These are phyloP conservation scores for Gephyroberyx darwinii DNA, from an alignment of 2,797 vertebrate species.

Conservation along the genomic window DNA sequence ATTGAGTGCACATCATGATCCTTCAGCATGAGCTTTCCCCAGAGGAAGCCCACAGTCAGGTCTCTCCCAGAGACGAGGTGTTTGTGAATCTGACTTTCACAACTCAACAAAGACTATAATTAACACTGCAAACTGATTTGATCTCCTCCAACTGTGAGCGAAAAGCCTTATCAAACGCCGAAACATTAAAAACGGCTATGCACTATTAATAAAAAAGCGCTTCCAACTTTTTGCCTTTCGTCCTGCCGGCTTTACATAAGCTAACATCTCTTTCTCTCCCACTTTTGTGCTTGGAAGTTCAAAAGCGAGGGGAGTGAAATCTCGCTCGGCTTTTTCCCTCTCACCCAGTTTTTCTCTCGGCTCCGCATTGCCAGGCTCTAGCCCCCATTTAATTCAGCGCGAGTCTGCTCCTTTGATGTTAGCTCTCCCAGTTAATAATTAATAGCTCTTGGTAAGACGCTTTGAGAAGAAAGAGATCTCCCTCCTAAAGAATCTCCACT, in stretches of 20 bases:
- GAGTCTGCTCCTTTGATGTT: slow-evolving; percentile 83
- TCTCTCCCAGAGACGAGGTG: slow-evolving; percentile 55
- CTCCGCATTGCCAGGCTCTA: slow-evolving; percentile 63
- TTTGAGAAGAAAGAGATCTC: slow-evolving; percentile 74
- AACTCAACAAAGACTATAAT: slow-evolving; percentile 62
- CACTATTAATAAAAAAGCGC: not conserved
- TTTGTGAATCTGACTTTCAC: slow-evolving; percentile 58
- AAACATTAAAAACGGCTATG: slow-evolving; percentile 20
- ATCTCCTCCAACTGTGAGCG: slow-evolving; percentile 37
- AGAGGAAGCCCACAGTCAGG: not conserved
- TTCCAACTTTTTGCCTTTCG: slow-evolving; percentile 33
- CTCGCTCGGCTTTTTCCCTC: slow-evolving; percentile 65
- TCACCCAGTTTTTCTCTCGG: slow-evolving; percentile 73
- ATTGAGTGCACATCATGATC: slow-evolving; percentile 9
- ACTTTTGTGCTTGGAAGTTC: slow-evolving; percentile 58
- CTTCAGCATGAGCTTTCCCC: slow-evolving; percentile 21
- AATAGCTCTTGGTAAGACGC: slow-evolving; percentile 75
- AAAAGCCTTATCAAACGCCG: slow-evolving; percentile 37
- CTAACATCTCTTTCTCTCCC: slow-evolving; percentile 34
- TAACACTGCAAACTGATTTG: slow-evolving; percentile 55
- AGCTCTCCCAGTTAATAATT: slow-evolving; percentile 82
- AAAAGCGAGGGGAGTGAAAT: slow-evolving; percentile 56
- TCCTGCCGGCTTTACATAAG: slow-evolving; percentile 53
- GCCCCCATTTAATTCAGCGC: slow-evolving; percentile 73
- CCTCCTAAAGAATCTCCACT: slow-evolving; percentile 76